Evolutionary conservation across 2,113 vertebrate genomes (phyloP).

Genomic region (Indicator indicator): DNA sequence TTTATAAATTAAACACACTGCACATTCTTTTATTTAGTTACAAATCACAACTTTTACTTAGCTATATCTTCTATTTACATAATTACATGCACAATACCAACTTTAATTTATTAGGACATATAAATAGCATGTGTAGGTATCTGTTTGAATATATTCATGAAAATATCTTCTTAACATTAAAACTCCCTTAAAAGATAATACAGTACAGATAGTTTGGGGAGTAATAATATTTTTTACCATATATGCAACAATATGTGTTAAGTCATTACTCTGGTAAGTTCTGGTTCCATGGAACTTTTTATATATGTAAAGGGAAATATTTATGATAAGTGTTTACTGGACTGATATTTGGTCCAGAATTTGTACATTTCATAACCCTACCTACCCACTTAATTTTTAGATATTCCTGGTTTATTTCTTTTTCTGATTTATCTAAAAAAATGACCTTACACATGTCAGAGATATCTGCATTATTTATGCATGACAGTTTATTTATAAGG

Average conservation of each 20-base stretch:
- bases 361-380: background rate
- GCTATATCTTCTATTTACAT: background rate
- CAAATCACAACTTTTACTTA: background rate
- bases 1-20: slow-evolving; percentile 7
- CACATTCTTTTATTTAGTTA: background rate
- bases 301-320: background rate
- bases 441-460: background rate
- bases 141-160: background rate
- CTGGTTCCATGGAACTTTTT: background rate
- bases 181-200: background rate
- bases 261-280: background rate
- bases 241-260: background rate
- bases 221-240: background rate
- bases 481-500: background rate
- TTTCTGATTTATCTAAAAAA: background rate
- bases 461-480: background rate
- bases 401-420: background rate
- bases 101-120: slow-evolving; percentile 4
- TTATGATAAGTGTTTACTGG: background rate
- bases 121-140: background rate
- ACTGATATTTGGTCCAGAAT: background rate
- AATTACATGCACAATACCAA: background rate
- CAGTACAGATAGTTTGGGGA: background rate
- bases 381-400: background rate
- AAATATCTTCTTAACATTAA: background rate